Conservation (phyloP, 2,797 vertebrate genomes). For the Rhinoraja longicauda region DNA sequence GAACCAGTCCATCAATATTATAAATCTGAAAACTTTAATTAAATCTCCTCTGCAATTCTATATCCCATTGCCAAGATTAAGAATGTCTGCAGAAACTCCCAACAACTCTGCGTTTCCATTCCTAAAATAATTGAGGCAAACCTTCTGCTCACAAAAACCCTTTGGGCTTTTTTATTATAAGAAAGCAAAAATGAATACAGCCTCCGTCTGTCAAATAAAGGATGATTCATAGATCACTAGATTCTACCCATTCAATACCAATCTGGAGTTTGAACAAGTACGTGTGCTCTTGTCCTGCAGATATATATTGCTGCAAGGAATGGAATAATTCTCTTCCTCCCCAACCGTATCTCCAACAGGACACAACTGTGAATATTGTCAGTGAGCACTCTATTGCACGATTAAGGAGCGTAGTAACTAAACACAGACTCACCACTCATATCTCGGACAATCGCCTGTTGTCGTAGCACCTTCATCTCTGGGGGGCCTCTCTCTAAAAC, state of each 20-base stretch:
- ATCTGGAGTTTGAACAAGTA: neutral
- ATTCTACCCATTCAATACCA: neutral
- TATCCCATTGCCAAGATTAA: too few relatives aligned
- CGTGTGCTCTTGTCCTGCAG: too few relatives aligned
- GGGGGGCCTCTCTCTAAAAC: constrained; percentile 23
- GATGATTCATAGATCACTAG: neutral
- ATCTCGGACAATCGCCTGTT: constrained; percentile 14
- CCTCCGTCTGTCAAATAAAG: neutral
- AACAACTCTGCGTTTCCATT: neutral
- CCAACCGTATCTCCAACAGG: neutral
- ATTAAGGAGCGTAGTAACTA: neutral
- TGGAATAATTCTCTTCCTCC: neutral
- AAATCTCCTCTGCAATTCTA: neutral
- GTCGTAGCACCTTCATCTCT: constrained; percentile 22
- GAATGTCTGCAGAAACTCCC: neutral
- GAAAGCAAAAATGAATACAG: neutral
- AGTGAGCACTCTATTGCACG: neutral
- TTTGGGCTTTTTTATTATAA: neutral
- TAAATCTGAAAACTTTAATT: neutral
- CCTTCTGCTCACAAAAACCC: neutral
- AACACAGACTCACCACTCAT: neutral
- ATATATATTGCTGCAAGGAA: neutral
- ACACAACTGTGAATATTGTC: neutral
- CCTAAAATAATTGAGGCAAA: neutral
- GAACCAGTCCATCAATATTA: neutral